Percentiles rank a stretch among this genome's conserved stretches.
Conservation (phyloP, 1,140 invertebrate species). For the Pteromalus puparum region DNA sequence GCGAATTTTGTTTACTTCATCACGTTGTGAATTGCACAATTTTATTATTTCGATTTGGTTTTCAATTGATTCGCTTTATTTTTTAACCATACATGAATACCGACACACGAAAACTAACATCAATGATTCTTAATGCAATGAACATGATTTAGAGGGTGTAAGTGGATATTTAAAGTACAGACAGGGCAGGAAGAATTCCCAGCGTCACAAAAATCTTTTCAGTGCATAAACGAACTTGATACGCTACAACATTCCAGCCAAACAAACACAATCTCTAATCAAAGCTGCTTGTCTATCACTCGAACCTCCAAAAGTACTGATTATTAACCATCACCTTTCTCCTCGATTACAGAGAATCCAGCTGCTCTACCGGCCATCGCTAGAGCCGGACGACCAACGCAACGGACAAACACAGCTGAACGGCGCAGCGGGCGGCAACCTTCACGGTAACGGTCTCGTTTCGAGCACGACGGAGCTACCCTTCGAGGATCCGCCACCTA, state of each 20-base stretch:
- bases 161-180: too few relatives aligned
- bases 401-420: conserved; percentile 62
- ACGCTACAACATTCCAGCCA: background rate
- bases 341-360: conserved; percentile 80
- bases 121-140: too few relatives aligned
- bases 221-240: too few relatives aligned
- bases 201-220: too few relatives aligned
- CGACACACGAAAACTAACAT: background rate
- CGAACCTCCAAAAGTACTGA: background rate
- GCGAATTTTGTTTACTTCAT: background rate
- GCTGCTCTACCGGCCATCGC: conserved; percentile 81
- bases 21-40: background rate
- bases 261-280: background rate
- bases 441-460: conserved; percentile 67
- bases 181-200: too few relatives aligned
- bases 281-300: background rate
- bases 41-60: background rate
- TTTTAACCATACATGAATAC: background rate
- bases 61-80: background rate
- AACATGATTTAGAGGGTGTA: too few relatives aligned
- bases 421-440: conserved; percentile 58
- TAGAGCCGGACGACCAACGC: conserved; percentile 72
- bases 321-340: background rate
- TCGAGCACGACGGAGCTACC: conserved; percentile 67
- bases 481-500: conserved; percentile 90